Evolutionary conservation across 1,140 invertebrate species (phyloP).

Genomic region (Panulirus ornatus): DNA sequence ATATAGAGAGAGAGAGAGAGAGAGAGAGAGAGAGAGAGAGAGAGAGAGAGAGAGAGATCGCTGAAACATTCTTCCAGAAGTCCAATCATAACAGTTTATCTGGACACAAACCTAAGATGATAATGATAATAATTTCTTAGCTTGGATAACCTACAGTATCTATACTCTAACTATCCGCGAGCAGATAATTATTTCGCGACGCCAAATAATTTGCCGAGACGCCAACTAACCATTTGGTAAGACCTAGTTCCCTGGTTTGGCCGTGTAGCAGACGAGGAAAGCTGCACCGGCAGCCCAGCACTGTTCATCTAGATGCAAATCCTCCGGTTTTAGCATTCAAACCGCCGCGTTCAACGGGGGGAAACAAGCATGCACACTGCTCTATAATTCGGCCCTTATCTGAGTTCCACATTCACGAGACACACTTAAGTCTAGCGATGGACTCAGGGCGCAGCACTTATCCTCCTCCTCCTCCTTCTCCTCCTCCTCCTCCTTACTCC

Average conservation of each 20-base stretch:
- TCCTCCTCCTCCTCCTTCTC: background rate
- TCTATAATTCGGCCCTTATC: constrained; percentile 8
- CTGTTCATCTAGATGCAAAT: background rate
- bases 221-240: background rate
- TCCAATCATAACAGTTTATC: no score
- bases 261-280: background rate
- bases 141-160: no score
- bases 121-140: no score
- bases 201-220: background rate
- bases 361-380: constrained; percentile 2
- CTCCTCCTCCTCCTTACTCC: background rate
- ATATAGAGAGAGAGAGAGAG: no score
- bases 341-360: background rate
- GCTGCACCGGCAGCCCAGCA: background rate
- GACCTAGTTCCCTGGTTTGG: background rate
- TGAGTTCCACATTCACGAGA: background rate
- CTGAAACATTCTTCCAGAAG: no score
- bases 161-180: no score
- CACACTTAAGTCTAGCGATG: background rate
- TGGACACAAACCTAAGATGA: no score
- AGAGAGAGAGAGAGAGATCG: no score
- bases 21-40: no score
- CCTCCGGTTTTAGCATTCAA: background rate
- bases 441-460: background rate
- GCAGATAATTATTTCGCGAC: background rate